Evolutionary conservation across 1,140 invertebrate genomes (phyloP).

Genomic region (Physella acuta): DNA sequence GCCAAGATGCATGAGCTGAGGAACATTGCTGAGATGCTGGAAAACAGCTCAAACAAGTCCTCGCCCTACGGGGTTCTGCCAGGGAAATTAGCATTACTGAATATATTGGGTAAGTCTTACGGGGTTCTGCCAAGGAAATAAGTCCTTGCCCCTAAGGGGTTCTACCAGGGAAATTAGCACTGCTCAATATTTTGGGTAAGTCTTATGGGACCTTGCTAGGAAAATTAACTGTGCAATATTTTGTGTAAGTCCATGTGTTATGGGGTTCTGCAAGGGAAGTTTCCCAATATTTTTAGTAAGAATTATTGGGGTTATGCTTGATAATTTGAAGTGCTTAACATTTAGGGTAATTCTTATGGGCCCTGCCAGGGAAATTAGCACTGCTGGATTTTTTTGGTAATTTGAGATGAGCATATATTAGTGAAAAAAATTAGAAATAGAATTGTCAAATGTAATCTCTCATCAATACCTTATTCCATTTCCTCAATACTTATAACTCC

Average conservation of each 20-base stretch:
- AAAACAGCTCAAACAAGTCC: conserved; percentile 53
- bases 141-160: conserved; percentile 51
- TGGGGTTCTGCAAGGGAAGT: conserved; percentile 43
- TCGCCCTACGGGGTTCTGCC: conserved; percentile 48
- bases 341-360: no score
- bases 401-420: no score
- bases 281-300: conserved; percentile 46
- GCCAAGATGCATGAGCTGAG: conserved; percentile 55
- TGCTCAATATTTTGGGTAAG: conserved; percentile 47
- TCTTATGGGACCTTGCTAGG: conserved; percentile 53
- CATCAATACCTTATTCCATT: no score
- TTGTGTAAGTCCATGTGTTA: conserved; percentile 51
- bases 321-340: no score
- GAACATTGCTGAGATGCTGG: conserved; percentile 55
- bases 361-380: conserved; percentile 39
- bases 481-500: no score
- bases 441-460: no score
- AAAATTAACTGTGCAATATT: conserved; percentile 54
- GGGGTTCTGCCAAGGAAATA: no score
- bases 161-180: conserved; percentile 37
- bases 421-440: no score
- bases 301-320: no score
- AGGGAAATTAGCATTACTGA: conserved; percentile 39
- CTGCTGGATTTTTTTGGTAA: conserved; percentile 46
- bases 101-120: conserved; percentile 48